A percentile compares a stretch with the other conserved stretches of the same genome.
phyloP scores from a whole-genome alignment of 2,797 vertebrate species.

The Sarcophilus harrisii region DNA sequence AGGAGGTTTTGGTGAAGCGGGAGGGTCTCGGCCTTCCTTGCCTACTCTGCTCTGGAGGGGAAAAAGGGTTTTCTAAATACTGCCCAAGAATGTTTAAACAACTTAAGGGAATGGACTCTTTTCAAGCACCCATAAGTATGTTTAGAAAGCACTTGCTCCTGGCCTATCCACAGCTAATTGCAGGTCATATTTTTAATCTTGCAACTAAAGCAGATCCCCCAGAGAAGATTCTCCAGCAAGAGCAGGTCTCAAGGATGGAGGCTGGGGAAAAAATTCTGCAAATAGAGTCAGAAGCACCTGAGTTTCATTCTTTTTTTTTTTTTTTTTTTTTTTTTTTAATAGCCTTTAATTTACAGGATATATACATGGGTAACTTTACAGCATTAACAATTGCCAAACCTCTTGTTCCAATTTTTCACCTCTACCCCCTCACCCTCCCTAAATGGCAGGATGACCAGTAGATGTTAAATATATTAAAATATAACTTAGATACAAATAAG shows the following conservation, averaged over 20 bases:
- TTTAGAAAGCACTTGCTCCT: not conserved
- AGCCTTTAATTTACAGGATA: too few species aligned
- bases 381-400: too few species aligned
- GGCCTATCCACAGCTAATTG: not conserved
- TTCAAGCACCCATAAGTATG: not conserved
- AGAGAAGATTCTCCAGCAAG: not conserved
- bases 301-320: not conserved
- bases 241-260: not conserved
- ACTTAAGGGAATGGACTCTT: not conserved
- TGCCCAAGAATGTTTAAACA: not conserved
- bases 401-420: too few species aligned
- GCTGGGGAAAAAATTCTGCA: not conserved
- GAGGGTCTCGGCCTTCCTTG: not conserved
- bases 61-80: not conserved
- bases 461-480: too few species aligned
- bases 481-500: too few species aligned
- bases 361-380: too few species aligned
- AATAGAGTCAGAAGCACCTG: not conserved
- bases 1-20: not conserved
- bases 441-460: too few species aligned
- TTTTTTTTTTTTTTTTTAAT: too few species aligned
- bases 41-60: not conserved
- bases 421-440: too few species aligned
- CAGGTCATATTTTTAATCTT: not conserved
- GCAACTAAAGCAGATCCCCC: not conserved